A percentile compares a stretch with the other conserved stretches of the same genome.
Evolutionary conservation across 2,797 vertebrate species (phyloP).

Genomic region (Sorex maritimensis): DNA sequence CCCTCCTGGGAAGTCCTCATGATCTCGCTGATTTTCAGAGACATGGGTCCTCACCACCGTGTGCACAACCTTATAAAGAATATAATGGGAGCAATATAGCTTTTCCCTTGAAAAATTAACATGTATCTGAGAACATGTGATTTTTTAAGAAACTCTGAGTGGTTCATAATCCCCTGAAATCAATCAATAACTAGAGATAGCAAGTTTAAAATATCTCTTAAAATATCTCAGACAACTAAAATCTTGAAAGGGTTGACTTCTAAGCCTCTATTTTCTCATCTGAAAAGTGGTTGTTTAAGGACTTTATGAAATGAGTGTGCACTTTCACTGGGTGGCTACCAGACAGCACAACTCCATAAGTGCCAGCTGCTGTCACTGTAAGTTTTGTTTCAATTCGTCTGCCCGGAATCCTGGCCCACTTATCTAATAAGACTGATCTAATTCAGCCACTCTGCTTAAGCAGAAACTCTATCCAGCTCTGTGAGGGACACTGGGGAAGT

Average conservation of each 20-base stretch:
- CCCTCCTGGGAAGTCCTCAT: background rate
- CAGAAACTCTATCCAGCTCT: background rate
- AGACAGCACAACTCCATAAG: background rate
- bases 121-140: background rate
- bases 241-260: background rate
- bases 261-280: constrained; percentile 45
- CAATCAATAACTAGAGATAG: background rate
- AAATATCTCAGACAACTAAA: too few species aligned
- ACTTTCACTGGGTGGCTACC: background rate
- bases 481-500: background rate
- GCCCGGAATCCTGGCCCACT: background rate
- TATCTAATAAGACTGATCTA: constrained; percentile 35
- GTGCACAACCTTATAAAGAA: background rate
- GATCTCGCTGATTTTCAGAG: background rate
- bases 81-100: background rate
- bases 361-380: background rate
- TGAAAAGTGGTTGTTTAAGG: constrained; percentile 9
- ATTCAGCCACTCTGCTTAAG: background rate
- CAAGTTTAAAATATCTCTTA: too few species aligned
- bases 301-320: constrained; percentile 25
- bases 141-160: background rate
- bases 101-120: constrained; percentile 7
- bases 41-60: background rate
- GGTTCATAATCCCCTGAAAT: background rate
- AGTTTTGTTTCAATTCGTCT: constrained; percentile 5